Base-by-base conservation (phyloP, 37 sponge, comb jelly and placozoan species). In the Mnemiopsis leidyi region DNA sequence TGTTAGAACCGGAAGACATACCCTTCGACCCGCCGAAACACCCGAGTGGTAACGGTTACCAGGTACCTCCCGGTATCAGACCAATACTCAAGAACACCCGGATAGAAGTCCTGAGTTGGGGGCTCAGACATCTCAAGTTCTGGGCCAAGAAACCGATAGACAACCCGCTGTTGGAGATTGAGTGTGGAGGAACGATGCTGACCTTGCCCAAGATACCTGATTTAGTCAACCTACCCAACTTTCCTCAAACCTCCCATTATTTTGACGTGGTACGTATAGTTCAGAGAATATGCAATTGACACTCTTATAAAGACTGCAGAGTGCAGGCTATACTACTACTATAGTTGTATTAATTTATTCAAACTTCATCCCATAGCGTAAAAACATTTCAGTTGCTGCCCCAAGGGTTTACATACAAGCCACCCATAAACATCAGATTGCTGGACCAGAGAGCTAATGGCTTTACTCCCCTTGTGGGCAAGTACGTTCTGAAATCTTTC, bases 211-310 rank as follows among this genome's bases (percentile, higher is more conserved):
- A 71, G 75, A 71, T 71, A 23, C 75, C 75, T 29, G 75, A 71
- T 28, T 18, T 71, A 5, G 75, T 71, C 3, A 71, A 71, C n/a
- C 75, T 71, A 5, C 75, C 75, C n/a, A 71, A 71, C 75, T 71
- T 71, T 25, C 75, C 75, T 28, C 30, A 29, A 29, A 71, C 75
- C 5, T 71, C 75, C 3, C 75, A 71, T 18, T 71, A 71, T 71
- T 71, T 71, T 71, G 75, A 71, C 30, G 75, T 71, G 75, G 75
- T 71, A 67, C n/a, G n/a, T n/a, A n/a, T n/a, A n/a, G n/a, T n/a
- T n/a, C n/a, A n/a, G n/a, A n/a, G n/a, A n/a, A 67, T 13, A 67
- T 67, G 68, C 68, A 67, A 20, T 67, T 67, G 68, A 13, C n/a
- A n/a, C n/a, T n/a, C 13, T 67, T 67, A 20, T 67, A 67, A 67